Conservation (phyloP, 2,113 vertebrate species). For the Erpornis zantholeuca region DNA sequence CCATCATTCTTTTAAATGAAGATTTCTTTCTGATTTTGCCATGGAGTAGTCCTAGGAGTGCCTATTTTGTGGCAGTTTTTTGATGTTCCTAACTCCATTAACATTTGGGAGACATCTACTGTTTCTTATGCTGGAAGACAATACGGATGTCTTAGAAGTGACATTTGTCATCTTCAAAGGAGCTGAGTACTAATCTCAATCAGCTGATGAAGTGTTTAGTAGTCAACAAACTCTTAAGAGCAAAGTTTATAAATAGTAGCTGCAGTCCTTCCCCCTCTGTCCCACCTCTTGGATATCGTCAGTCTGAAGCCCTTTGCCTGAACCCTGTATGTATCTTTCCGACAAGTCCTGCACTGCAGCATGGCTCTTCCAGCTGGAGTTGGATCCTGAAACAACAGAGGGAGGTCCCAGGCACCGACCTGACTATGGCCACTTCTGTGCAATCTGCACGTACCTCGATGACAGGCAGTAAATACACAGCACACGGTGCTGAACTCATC, state of each 20-base stretch:
- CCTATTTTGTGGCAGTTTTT: accelerated
- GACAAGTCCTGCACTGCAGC: neutral
- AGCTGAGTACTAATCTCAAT: neutral
- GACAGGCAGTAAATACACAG: neutral
- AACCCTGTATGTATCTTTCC: neutral
- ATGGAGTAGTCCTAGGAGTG: neutral
- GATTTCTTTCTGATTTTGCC: neutral
- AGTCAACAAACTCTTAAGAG: neutral
- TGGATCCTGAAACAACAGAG: neutral
- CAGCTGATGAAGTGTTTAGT: neutral
- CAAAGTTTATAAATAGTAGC: neutral
- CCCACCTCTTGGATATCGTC: neutral
- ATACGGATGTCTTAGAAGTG: neutral
- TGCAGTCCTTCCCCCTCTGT: neutral
- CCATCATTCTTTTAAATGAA: neutral
- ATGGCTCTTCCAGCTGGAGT: neutral
- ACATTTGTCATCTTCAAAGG: neutral
- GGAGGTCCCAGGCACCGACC: neutral
- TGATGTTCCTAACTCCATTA: neutral
- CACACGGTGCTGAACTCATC: accelerated
- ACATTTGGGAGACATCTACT: neutral
- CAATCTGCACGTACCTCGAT: neutral
- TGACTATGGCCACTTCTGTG: neutral
- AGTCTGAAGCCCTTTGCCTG: neutral
- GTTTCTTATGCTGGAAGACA: neutral